Evolutionary conservation across 2,797 vertebrate genomes (phyloP).

Genomic region (Sebastes trivittatus): DNA sequence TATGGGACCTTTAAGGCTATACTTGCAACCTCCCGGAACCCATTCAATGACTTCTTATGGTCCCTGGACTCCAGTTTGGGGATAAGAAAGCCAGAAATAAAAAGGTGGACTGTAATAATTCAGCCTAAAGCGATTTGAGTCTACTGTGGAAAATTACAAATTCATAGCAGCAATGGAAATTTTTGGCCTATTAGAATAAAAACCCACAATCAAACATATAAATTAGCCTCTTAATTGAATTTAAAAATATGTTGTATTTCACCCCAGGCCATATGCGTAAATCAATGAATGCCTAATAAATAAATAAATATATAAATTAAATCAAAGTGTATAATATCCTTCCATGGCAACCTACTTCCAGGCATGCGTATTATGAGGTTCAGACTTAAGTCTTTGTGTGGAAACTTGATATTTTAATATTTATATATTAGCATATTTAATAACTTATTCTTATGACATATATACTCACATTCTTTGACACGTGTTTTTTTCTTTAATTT

Average conservation of each 20-base stretch:
- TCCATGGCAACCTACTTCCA: background rate
- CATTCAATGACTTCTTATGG: background rate
- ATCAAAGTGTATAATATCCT: no score
- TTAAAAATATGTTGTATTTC: no score
- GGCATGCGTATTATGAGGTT: background rate
- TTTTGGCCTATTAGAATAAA: no score
- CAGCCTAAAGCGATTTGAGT: background rate
- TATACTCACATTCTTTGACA: no score
- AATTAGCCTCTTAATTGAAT: background rate
- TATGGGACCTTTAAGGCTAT: no score
- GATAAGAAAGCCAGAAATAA: background rate
- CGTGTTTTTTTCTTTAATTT: no score
- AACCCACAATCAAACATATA: background rate
- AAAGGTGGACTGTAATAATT: background rate
- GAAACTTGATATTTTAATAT: background rate
- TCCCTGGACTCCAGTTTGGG: background rate
- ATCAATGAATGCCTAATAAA: background rate
- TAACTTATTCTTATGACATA: background rate
- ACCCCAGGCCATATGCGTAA: background rate
- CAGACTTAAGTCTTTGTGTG: background rate
- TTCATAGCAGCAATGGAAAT: background rate
- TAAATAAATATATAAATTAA: background rate
- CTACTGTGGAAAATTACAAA: background rate
- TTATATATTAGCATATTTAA: background rate
- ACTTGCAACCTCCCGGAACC: background rate